Evolutionary conservation across 2,113 vertebrate genomes (phyloP), one percentile per base, ranked within the genome.

Genomic region (Piaya cayana): DNA sequence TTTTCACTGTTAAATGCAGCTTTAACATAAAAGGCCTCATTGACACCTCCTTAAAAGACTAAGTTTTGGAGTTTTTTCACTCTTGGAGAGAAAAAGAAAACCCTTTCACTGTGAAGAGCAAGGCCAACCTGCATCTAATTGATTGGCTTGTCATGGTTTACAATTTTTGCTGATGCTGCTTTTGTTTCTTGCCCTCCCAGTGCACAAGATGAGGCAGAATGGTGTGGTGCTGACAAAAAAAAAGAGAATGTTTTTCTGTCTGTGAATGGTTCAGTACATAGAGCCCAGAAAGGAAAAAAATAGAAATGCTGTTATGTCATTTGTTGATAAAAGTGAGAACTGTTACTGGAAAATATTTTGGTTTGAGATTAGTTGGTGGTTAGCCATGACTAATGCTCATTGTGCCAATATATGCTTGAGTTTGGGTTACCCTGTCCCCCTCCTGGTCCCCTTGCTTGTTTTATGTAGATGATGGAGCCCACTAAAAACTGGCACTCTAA

Each of bases 321-420:
- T 70, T 76, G 25, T 82, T 93, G 86, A 69, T 95, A 96, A 95
- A 95, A 96, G 90, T 88, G 74, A 95, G 77, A 94, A 93, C 37
- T 69, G 49, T 96, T 92, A 86, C 88, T 94, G 91, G 82, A 95
- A 96, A 90, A 58, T 83, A 76, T 72, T 67, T 89, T 86, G 84
- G 79, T 95, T 87, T 76, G 62, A 82, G 45, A 95, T 95, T 90
- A 92, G 52, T 74, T 86, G 63, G 53, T 93, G 67, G 88, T 90
- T 77, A 95, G 50, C 45, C 67, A 85, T 94, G 91, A 96, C 86
- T 96, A 93, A 96, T 83, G 37, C 74, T 87, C 58, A 72, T 85
- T 95, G 81, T 95, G 60, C 49, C 80, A 82, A 29, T 64, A 49
- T 59, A 26, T 64, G 59, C 81, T 82, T 47, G 42, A 13, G 2